Conservation (phyloP, 92 coral and sea anemone species). For the Epizoanthus illoricatus region DNA sequence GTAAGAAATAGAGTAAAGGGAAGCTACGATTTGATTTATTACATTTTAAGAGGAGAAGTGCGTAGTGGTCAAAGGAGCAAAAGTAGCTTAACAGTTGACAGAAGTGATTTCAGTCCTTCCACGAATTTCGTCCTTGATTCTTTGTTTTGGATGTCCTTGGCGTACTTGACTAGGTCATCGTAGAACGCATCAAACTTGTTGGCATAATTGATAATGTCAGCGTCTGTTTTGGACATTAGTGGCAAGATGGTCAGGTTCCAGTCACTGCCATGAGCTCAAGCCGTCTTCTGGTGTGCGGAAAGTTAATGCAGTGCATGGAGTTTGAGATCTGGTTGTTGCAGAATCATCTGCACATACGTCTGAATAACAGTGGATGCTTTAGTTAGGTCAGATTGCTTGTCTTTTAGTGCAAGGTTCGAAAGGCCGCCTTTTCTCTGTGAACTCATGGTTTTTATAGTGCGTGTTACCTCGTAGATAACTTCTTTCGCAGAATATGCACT, state of each 20-base stretch:
- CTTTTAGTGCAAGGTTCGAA: neutral
- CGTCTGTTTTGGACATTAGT: slow-evolving; percentile 33
- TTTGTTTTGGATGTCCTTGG: neutral
- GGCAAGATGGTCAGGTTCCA: slow-evolving; percentile 33
- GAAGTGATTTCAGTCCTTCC: slow-evolving; percentile 22
- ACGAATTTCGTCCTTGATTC: slow-evolving; percentile 12
- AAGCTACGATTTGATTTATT: too few relatives aligned
- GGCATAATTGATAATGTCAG: slow-evolving; percentile 34
- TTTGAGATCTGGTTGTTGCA: slow-evolving; percentile 35
- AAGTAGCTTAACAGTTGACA: slow-evolving; percentile 5
- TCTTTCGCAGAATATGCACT: too few relatives aligned
- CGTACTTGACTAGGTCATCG: slow-evolving; percentile 36
- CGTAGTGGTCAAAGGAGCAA: too few relatives aligned
- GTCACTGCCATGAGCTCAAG: slow-evolving; percentile 22
- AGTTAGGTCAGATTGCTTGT: slow-evolving; percentile 5
- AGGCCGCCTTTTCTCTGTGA: slow-evolving; percentile 21
- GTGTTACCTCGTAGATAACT: too few relatives aligned
- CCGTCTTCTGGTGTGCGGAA: slow-evolving; percentile 24
- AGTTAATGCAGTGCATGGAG: slow-evolving; percentile 26
- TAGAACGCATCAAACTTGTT: slow-evolving; percentile 36
- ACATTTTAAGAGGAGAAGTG: too few relatives aligned
- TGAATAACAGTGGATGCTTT: slow-evolving; percentile 10
- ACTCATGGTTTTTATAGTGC: slow-evolving; percentile 7
- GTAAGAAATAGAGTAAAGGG: too few relatives aligned
- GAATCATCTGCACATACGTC: slow-evolving; percentile 26